Conservation (phyloP, 2,888 invertebrate genomes). For the Pachydiplax longipennis region DNA sequence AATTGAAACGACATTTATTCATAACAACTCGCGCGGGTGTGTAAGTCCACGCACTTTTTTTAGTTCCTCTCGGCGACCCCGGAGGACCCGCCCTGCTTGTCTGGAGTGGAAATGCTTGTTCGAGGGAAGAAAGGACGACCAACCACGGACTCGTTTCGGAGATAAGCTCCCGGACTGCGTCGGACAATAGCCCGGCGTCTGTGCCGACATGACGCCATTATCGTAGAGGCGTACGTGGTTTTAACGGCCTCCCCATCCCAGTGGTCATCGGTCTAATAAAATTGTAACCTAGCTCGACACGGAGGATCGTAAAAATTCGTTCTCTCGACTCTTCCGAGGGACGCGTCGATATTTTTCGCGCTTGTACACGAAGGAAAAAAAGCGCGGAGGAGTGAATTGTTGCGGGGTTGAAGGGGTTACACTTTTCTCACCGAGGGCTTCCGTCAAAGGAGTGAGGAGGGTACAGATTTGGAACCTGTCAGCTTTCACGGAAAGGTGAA, state of each 20-base stretch:
- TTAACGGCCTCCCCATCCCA: background rate
- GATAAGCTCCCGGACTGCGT: background rate
- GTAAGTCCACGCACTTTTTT: background rate
- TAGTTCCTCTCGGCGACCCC: background rate
- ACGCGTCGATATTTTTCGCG: background rate
- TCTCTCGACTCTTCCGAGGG: background rate
- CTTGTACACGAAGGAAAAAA: background rate
- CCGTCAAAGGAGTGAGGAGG: background rate
- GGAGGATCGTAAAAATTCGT: background rate
- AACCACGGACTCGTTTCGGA: background rate
- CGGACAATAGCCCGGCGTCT: background rate
- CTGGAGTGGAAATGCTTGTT: background rate
- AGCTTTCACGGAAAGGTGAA: background rate
- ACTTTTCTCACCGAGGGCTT: background rate
- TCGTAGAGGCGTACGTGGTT: background rate
- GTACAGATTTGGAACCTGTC: background rate
- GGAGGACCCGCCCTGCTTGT: background rate
- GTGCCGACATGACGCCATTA: background rate
- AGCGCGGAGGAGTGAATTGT: background rate
- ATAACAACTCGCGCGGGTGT: background rate
- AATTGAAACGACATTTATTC: background rate
- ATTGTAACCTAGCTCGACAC: background rate
- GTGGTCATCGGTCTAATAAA: background rate
- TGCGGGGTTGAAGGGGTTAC: background rate
- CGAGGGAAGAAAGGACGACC: background rate